Evolutionary conservation across 2,888 invertebrate genomes (phyloP).

Genomic region (Hirtodrosophila duncani): DNA sequence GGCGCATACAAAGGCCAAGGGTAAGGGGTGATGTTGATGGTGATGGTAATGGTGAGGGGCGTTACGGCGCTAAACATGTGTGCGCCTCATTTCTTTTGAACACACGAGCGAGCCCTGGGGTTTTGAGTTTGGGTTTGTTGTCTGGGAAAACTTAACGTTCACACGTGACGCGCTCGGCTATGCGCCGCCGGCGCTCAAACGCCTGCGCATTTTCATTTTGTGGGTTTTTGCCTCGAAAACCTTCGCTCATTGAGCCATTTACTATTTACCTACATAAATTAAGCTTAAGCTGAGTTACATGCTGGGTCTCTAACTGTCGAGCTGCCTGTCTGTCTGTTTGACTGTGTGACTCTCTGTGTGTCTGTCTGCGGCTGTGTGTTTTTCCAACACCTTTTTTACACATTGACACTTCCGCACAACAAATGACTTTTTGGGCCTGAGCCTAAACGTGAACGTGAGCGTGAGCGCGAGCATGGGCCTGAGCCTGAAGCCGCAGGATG

Average conservation of each 20-base stretch:
- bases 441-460: no score
- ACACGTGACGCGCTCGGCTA: constrained; percentile 50
- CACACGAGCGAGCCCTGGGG: no score
- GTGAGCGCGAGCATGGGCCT: no score
- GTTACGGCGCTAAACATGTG: constrained; percentile 68
- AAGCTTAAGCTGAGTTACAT: no score
- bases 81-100: constrained; percentile 56
- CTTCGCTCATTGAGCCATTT: no score
- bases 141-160: constrained; percentile 50
- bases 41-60: constrained; percentile 34
- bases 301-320: no score
- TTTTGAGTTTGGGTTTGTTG: no score
- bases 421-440: constrained; percentile 10
- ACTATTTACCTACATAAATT: no score
- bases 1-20: constrained; percentile 1
- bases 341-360: not conserved
- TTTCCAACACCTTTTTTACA: constrained; percentile 66
- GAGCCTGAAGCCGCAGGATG: no score
- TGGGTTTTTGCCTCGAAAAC: no score
- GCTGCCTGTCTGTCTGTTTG: not conserved
- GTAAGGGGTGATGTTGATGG: constrained; percentile 1
- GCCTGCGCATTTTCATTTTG: no score
- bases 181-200: no score
- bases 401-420: constrained; percentile 62
- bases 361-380: constrained; percentile 37